These are phyloP conservation scores for Drymonia ruficornis DNA, from an alignment of 2,888 invertebrate genomes.

Conservation along the genomic window DNA sequence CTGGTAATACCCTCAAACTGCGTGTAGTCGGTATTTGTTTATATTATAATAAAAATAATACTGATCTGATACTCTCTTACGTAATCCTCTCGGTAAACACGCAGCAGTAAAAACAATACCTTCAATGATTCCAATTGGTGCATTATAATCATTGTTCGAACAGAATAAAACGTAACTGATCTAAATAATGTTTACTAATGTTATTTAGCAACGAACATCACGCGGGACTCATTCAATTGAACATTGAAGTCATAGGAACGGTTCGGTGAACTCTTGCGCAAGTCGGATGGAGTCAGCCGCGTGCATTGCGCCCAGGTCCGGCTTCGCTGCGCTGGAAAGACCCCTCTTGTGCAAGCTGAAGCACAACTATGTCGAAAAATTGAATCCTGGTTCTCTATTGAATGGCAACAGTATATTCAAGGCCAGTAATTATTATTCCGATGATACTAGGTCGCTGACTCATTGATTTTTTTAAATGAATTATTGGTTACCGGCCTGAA, in stretches of 20 bases:
- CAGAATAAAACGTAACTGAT: neutral
- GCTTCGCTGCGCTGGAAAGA: slow-evolving; percentile 63
- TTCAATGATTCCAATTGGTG: too few species aligned
- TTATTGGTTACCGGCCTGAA: neutral
- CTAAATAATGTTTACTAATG: slow-evolving; percentile 12
- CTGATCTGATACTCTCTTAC: too few species aligned
- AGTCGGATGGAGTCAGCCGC: slow-evolving; percentile 33
- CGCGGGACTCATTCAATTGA: slow-evolving; percentile 37
- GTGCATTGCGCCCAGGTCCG: slow-evolving; percentile 61
- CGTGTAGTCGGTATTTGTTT: too few species aligned
- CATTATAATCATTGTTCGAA: too few species aligned
- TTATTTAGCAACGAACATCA: slow-evolving; percentile 31
- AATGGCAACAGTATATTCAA: slow-evolving; percentile 11
- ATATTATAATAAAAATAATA: too few species aligned
- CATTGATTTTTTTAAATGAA: neutral
- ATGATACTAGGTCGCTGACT: slow-evolving; percentile 7
- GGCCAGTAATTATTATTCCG: slow-evolving; percentile 5
- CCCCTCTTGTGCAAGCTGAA: slow-evolving; percentile 72
- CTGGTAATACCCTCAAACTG: too few species aligned
- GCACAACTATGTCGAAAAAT: slow-evolving; percentile 24
- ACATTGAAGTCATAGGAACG: slow-evolving; percentile 37
- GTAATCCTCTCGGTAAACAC: too few species aligned
- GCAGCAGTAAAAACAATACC: too few species aligned
- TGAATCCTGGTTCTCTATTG: slow-evolving; percentile 40
- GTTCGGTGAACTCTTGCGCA: slow-evolving; percentile 81